These are phyloP conservation scores for Eulemur mongoz DNA, from an alignment of 2,797 vertebrate genomes.

Conservation along the genomic window DNA sequence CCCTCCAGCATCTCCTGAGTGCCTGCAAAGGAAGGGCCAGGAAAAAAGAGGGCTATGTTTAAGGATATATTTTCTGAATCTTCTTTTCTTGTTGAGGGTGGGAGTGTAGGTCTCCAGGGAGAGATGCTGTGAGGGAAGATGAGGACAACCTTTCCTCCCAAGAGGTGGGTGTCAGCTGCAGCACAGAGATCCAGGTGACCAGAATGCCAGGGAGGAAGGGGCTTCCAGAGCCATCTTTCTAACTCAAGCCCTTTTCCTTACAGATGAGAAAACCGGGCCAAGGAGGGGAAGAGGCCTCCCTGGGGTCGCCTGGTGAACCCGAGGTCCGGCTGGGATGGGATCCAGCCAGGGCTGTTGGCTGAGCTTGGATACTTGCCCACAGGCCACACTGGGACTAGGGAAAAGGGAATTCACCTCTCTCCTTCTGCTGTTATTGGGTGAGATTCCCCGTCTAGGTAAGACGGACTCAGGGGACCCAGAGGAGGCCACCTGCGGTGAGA, in stretches of 20 bases:
- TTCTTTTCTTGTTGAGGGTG: background rate
- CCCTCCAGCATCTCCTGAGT: background rate
- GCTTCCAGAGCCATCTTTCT: background rate
- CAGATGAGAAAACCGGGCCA: background rate
- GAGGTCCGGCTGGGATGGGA: background rate
- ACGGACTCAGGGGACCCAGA: background rate
- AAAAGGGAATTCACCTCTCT: background rate
- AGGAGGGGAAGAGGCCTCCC: background rate
- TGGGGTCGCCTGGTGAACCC: background rate
- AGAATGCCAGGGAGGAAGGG: background rate
- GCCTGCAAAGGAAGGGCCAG: background rate
- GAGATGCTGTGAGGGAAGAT: background rate
- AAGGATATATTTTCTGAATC: background rate
- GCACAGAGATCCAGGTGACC: background rate
- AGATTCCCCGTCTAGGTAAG: background rate
- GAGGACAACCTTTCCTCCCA: background rate
- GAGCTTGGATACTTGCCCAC: background rate
- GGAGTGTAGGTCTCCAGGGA: background rate
- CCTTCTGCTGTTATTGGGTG: background rate
- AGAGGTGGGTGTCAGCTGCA: background rate
- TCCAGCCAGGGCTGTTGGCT: background rate
- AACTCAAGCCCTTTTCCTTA: background rate
- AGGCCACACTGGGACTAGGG: background rate
- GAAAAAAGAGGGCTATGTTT: background rate
- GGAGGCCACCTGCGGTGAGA: background rate